Percentiles rank a stretch among this genome's conserved stretches.
Evolutionary conservation across 2,888 invertebrate species (phyloP).

Genomic region (Diaprepes abbreviatus): DNA sequence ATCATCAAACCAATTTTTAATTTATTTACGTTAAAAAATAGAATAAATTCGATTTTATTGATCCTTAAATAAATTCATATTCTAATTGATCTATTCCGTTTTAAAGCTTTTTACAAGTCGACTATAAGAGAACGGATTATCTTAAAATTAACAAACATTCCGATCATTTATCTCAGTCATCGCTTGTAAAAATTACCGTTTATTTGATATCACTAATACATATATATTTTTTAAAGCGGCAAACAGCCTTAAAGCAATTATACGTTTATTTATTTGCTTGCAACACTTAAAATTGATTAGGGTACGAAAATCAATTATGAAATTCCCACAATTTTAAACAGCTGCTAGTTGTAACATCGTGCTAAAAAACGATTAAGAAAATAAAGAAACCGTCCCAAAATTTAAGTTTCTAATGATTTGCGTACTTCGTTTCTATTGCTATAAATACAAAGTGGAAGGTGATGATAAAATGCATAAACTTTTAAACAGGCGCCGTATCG

Average conservation of each 20-base stretch:
- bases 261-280: slow-evolving; percentile 3
- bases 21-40: too few relatives aligned
- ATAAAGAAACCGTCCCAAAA: neutral
- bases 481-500: neutral
- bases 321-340: slow-evolving; percentile 14
- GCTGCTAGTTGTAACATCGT: slow-evolving; percentile 1
- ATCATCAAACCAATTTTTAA: too few relatives aligned
- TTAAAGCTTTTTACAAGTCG: too few relatives aligned
- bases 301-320: slow-evolving; percentile 6
- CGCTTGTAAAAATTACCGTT: neutral
- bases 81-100: too few relatives aligned
- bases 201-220: neutral
- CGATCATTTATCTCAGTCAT: neutral
- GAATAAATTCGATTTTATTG: too few relatives aligned
- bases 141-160: neutral
- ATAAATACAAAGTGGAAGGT: neutral
- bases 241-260: slow-evolving; percentile 3
- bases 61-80: too few relatives aligned
- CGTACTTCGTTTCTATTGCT: slow-evolving; percentile 3
- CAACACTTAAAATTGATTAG: slow-evolving; percentile 7
- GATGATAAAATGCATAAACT: slow-evolving; percentile 2
- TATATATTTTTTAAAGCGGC: neutral
- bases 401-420: slow-evolving; percentile 5
- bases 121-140: neutral
- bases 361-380: slow-evolving; percentile 1